phyloP scores from a whole-genome alignment of 2,797 vertebrate genomes.

The Triplophysa yarkandensis region DNA sequence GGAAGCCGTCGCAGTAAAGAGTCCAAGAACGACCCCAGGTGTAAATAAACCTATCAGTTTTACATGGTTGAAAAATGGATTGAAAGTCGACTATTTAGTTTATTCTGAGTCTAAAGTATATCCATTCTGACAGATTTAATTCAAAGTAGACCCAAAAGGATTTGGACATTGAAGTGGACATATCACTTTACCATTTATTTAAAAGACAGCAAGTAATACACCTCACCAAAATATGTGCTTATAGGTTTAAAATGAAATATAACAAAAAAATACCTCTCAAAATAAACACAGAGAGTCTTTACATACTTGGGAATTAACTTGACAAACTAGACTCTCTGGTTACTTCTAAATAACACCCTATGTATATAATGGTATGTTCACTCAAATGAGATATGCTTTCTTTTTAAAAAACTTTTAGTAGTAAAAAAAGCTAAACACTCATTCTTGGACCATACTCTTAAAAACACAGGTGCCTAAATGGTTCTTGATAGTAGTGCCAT shows the following conservation, averaged over 20 bases:
- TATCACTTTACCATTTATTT: background rate
- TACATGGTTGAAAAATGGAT: background rate
- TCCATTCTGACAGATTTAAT: background rate
- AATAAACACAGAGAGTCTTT: background rate
- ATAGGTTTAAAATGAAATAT: background rate
- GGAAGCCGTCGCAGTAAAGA: conserved; percentile 19
- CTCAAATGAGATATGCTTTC: no score
- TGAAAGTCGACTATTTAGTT: background rate
- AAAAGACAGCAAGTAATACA: background rate
- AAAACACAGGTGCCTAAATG: no score
- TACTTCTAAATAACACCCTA: no score
- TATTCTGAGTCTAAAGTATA: background rate
- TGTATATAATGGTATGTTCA: no score
- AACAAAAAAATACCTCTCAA: background rate
- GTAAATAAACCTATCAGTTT: conserved; percentile 5
- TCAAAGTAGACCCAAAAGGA: background rate
- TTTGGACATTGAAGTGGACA: background rate
- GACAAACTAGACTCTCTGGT: background rate
- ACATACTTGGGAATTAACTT: background rate
- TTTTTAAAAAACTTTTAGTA: no score
- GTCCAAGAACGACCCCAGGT: background rate
- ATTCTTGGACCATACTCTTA: no score
- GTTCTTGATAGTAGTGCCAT: no score
- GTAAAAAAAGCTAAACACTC: no score
- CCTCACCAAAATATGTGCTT: background rate